Evolutionary conservation across 2,113 vertebrate species (phyloP), one percentile per base, ranked within the genome.

Genomic region (Lipophrys pholis): DNA sequence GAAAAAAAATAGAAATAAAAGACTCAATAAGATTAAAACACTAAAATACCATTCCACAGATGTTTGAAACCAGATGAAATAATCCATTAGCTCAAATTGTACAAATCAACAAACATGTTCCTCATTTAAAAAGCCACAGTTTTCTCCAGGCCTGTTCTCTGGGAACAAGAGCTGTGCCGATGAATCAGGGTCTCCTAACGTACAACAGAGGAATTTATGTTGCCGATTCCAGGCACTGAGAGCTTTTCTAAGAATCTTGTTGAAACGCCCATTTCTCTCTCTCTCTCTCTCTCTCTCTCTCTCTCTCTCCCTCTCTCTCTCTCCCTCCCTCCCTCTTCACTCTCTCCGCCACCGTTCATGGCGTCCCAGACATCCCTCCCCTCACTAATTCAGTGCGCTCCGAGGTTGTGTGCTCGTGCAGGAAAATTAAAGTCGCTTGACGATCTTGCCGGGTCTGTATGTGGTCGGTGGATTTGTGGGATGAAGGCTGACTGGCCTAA

Each of bases 211-310:
- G 16, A 62, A 78, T 81, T 74, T 73, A 73, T 69, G 41, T 49
- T 51, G 21, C n/a, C 8, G 16, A 46, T 82, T 82, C 78, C 67
- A 62, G 21, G 66, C 16, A 77, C 11, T 36, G 16, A 5, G 11
- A 39, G 54, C 16, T 58, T 67, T 82, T 84, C 80, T 66, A 42
- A 40, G 80, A 87, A 86, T 62, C 38, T 40, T 61, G 52, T 55
- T 71, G 61, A 75, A 35, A 62, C 12, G 7, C 35, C 43, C 5
- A 0, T 16, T 63, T 62, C 30, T 42, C 9, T 7, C 41, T 30
- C 10, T 11, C 21, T 30, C 21, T 4, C 21, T 4, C 21, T 30
- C 21, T 30, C 21, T 4, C 21, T 4, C 21, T 30, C 21, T 30
- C 21, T 30, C 21, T 4, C 21, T 30, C 21, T 30, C 21, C 4